A percentile compares a stretch with the other conserved stretches of the same genome.
Conservation (phyloP, 1,140 invertebrate species). For the Choristoneura fumiferana region DNA sequence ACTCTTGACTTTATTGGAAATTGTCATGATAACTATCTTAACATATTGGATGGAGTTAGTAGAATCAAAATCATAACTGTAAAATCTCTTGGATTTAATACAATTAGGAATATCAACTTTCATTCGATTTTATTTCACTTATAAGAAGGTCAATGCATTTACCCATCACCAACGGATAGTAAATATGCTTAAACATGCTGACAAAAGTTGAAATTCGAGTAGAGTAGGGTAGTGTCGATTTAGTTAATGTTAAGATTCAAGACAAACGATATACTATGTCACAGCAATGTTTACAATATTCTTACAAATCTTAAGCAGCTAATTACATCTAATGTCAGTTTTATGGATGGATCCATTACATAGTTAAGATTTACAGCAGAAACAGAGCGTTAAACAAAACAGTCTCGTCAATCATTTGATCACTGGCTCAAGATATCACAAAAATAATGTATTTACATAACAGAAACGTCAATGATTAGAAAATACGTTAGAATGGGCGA, state of each 20-base stretch:
- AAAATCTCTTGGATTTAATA: too few species aligned
- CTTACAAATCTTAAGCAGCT: slow-evolving; percentile 28
- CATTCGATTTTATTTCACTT: too few species aligned
- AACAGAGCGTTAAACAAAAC: slow-evolving; percentile 44
- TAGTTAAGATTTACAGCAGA: slow-evolving; percentile 45
- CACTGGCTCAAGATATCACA: slow-evolving; percentile 57
- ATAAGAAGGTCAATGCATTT: too few species aligned
- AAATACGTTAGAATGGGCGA: slow-evolving; percentile 1
- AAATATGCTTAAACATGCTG: too few species aligned
- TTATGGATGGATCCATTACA: slow-evolving; percentile 68
- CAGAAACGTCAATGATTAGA: background rate
- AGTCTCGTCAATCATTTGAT: slow-evolving; percentile 47
- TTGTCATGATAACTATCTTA: slow-evolving; percentile 8
- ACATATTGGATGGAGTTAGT: slow-evolving; percentile 3
- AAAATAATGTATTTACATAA: slow-evolving; percentile 32
- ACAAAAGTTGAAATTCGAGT: too few species aligned
- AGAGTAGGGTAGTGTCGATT: too few species aligned
- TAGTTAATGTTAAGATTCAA: too few species aligned
- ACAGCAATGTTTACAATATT: slow-evolving; percentile 32
- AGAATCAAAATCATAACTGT: slow-evolving; percentile 2
- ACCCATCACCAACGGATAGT: too few species aligned
- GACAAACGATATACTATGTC: too few species aligned
- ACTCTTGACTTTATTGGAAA: background rate
- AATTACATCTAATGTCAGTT: slow-evolving; percentile 40
- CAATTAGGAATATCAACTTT: too few species aligned